A percentile compares a stretch with the other conserved stretches of the same genome.
These are phyloP conservation scores for Congeria kusceri DNA, from an alignment of 2,888 invertebrate species.

Conservation along the genomic window DNA sequence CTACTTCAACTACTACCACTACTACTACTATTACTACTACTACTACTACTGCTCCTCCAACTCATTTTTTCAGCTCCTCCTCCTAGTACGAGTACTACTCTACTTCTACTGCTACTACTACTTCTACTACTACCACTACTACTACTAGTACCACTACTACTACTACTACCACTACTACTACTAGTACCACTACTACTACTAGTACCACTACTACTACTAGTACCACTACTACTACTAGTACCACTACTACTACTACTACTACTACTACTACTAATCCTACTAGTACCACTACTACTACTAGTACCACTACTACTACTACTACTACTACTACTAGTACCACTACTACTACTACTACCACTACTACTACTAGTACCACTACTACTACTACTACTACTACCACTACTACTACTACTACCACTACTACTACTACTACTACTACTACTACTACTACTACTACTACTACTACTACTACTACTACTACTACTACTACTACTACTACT, in stretches of 20 bases:
- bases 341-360: not conserved
- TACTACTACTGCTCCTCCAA: not conserved
- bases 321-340: not conserved
- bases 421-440: slow-evolving; percentile 20
- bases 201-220: too few relatives aligned
- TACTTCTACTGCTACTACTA: not conserved
- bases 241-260: too few relatives aligned
- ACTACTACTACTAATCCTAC: too few relatives aligned
- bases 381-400: slow-evolving; percentile 18
- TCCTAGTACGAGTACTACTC: too few relatives aligned
- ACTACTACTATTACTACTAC: not conserved
- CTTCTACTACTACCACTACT: too few relatives aligned
- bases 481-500: slow-evolving; percentile 53
- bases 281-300: too few relatives aligned
- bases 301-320: not conserved
- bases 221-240: too few relatives aligned
- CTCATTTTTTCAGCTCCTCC: too few relatives aligned
- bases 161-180: too few relatives aligned
- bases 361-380: slow-evolving; percentile 19
- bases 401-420: slow-evolving; percentile 24
- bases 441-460: slow-evolving; percentile 45
- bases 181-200: too few relatives aligned
- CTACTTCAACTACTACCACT: too few relatives aligned
- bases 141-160: too few relatives aligned
- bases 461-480: slow-evolving; percentile 47